Base-by-base conservation (phyloP, 1,140 invertebrate species). In the Leguminivora glycinivorella region DNA sequence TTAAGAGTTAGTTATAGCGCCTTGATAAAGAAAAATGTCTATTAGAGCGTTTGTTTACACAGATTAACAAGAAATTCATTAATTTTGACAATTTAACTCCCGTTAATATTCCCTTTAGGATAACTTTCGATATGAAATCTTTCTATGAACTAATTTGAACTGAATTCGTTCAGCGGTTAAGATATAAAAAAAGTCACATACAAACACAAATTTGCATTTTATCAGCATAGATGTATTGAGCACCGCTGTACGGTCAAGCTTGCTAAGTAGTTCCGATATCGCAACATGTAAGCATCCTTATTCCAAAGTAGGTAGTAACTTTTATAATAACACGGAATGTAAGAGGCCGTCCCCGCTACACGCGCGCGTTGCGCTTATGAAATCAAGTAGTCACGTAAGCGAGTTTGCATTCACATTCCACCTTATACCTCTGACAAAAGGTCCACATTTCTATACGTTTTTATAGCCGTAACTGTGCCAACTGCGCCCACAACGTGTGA, bases 221-320 rank as follows among this genome's bases (percentile, higher is more conserved):
- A n/a, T 31, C 7, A 31, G 29, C 3, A 43, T 43, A n/a, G 6
- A n/a, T 52, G 19, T 52, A 52, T 52, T 22, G 47, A 52, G 9
- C 19, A 9, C 19, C 47, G 47, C 2, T 52, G 47, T 52, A 1
- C 7, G 19, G 19, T 1, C 19, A 9, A 22, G 47, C 19, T 52
- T 22, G 47, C 47, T 19, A 52, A 52, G 47, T 52, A n/a, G 43
- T 52, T 22, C n/a, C 66, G 70, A 60, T 69, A 68, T 47, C 67
- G 47, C 47, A 47, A 43, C 38, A 43, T 43, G 38, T 52, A 52
- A 47, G 43, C 17, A 19, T 17, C 43, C 43, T 22, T 52, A 52
- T 19, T 52, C 9, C 19, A 5, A 19, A 52, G 34, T 14, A 52
- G 19, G 47, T 17, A 10, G 6, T 22, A 52, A 52, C 47, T 52